A percentile compares a stretch with the other conserved stretches of the same genome.
Conservation (phyloP, 37 sponge, comb jelly and placozoan species). For the Bolinopsis microptera region DNA sequence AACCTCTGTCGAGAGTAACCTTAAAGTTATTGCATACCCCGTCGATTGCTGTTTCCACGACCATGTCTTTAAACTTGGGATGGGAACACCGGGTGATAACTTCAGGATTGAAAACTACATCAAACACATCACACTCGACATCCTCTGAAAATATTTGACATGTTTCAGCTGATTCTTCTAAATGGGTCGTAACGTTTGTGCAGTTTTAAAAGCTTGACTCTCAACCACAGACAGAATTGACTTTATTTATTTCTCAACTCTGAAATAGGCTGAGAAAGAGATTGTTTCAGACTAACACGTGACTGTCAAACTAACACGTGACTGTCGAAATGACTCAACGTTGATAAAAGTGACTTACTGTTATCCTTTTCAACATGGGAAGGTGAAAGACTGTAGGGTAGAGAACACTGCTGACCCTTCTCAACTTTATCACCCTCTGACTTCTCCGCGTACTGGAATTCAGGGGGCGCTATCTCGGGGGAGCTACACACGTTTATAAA, state of each 20-base stretch:
- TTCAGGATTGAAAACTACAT: conserved; percentile 76
- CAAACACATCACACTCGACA: conserved; percentile 75
- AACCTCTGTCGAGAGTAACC: conserved; percentile 67
- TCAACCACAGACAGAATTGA: background rate
- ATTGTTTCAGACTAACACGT: too few relatives aligned
- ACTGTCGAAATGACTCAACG: too few relatives aligned
- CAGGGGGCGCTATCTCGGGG: conserved; percentile 68
- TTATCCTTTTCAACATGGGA: background rate
- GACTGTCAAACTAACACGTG: too few relatives aligned
- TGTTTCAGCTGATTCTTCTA: background rate
- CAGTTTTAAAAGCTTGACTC: background rate
- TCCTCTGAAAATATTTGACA: conserved; percentile 56
- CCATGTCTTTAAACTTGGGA: conserved; percentile 75
- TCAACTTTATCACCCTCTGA: conserved; percentile 28
- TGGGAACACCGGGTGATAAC: conserved; percentile 42
- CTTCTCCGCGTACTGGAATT: conserved; percentile 46
- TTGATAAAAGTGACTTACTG: conserved; percentile 18
- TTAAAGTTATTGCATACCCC: conserved; percentile 71
- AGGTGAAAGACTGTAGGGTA: conserved; percentile 73
- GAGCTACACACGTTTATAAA: conserved; percentile 81
- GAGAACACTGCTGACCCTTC: conserved; percentile 77
- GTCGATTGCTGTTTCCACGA: conserved; percentile 78
- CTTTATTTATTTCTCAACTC: too few relatives aligned
- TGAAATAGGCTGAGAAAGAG: too few relatives aligned
- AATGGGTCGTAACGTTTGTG: background rate